Base-by-base conservation (phyloP, 2,888 invertebrate species). In the Altica lythri region DNA sequence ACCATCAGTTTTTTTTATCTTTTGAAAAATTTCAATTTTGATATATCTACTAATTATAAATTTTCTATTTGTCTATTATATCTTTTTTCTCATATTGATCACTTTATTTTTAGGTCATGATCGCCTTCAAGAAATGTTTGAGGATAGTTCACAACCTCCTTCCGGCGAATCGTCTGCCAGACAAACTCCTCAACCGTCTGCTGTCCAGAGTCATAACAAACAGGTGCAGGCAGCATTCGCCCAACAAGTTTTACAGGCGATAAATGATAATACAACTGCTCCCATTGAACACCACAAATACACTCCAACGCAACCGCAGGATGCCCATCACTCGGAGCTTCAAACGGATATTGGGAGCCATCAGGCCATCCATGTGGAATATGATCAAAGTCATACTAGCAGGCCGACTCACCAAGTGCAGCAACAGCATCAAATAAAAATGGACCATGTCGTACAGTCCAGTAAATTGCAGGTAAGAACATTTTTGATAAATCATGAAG, bases 111-210 rank as follows among this genome's bases (percentile, higher is more conserved):
- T 27, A 55, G 78, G 79, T 40, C 72, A 71, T 59, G 77, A 79
- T 59, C 74, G 75, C 49, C 70, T 78, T 40, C 69, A 69, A 25
- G 76, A 78, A 60, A 74, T 78, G 56, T 78, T 72, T 51, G 72
- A 74, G 18, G 71, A 66, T 10, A 71, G 70, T 44, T 75, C 76
- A 19, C 75, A 76, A 66, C 73, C 77, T 1, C 66, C 75, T 2
- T 77, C 77, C 30, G 78, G 75, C 4, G 78, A 80, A 58, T 77
- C 79, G 12, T 79, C 77, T 46, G 78, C 78, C 53, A 72, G 79
- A 25, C 79, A 79, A 64, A 79, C 79, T 42, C 79, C 80, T 18
- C 79, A 80, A 67, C 77, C 78, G 8, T 49, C 64, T 1, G 56
- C 48, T 8, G 47, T 42, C n/a, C 64, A 47, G 1, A 62, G 56